A percentile compares a stretch with the other conserved stretches of the same genome.
These are phyloP conservation scores for Sarcophaga bullata DNA, from an alignment of 1,140 invertebrate species.

Conservation along the genomic window DNA sequence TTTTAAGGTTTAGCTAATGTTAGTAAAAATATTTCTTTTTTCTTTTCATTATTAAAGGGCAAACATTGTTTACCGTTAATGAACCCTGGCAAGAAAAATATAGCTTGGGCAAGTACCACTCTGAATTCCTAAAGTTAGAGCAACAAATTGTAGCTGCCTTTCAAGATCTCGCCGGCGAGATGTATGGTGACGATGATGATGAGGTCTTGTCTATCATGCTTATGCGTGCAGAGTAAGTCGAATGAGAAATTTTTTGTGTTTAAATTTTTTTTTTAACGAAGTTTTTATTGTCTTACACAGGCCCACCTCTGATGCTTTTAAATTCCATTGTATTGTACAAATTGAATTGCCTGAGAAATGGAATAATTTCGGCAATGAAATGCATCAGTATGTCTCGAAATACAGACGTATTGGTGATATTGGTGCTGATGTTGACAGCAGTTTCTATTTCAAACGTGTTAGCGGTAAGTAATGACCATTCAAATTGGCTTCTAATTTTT, in stretches of 20 bases:
- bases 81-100: constrained; percentile 51
- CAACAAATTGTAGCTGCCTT: constrained; percentile 48
- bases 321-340: constrained; percentile 50
- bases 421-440: constrained; percentile 48
- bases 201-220: constrained; percentile 47
- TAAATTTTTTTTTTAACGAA: neutral
- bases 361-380: constrained; percentile 47
- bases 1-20: neutral
- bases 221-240: constrained; percentile 51
- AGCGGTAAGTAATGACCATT: constrained; percentile 49
- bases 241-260: neutral
- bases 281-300: constrained; percentile 41
- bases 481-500: too few relatives aligned
- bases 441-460: constrained; percentile 48
- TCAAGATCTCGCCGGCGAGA: constrained; percentile 45
- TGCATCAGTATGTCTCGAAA: constrained; percentile 48
- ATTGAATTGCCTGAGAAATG: constrained; percentile 51
- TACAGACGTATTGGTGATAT: constrained; percentile 45
- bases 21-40: neutral
- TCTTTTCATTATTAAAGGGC: constrained; percentile 29
- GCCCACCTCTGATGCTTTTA: constrained; percentile 50
- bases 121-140: constrained; percentile 46
- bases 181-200: constrained; percentile 51
- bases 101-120: constrained; percentile 39
- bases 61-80: constrained; percentile 38